phyloP scores from a whole-genome alignment of 2,797 vertebrate species.

The Hirundo rustica region DNA sequence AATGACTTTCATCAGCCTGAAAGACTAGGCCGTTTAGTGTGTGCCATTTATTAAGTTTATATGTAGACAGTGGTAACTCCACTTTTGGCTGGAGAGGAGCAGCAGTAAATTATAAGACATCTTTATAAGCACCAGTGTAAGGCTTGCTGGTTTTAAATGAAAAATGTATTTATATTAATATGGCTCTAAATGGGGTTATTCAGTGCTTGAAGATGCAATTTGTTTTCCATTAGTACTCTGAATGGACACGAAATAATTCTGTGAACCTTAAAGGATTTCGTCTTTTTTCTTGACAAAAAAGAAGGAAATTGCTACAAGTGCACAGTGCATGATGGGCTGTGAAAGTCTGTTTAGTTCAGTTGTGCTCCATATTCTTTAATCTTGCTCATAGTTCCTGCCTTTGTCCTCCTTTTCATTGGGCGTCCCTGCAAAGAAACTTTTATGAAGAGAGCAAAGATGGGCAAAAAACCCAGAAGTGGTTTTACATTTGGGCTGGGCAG shows the following conservation, averaged over 20 bases:
- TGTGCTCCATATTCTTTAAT: neutral
- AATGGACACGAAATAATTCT: slow-evolving; percentile 1
- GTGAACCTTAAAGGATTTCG: neutral
- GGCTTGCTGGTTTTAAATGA: slow-evolving; percentile 21
- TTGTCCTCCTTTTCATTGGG: neutral
- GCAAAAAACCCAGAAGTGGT: neutral
- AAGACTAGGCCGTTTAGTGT: slow-evolving; percentile 20
- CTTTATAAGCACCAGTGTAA: slow-evolving; percentile 25
- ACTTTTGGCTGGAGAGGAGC: slow-evolving; percentile 34
- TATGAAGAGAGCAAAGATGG: neutral
- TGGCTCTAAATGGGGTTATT: slow-evolving; percentile 31
- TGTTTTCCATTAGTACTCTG: slow-evolving; percentile 34
- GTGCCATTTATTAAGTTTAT: slow-evolving; percentile 52
- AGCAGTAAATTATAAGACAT: slow-evolving; percentile 31
- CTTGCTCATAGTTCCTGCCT: neutral
- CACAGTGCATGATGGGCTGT: neutral
- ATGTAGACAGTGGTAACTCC: slow-evolving; percentile 32
- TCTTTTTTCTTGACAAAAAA: neutral
- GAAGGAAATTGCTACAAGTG: neutral
- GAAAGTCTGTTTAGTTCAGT: neutral
- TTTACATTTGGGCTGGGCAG: neutral
- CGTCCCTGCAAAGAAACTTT: neutral
- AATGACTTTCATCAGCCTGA: slow-evolving; percentile 57
- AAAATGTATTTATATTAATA: slow-evolving; percentile 42
- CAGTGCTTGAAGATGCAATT: slow-evolving; percentile 30